Percentiles rank a stretch among this genome's conserved stretches.
phyloP scores from a whole-genome alignment of 2,113 vertebrate species.

The Sander lucioperca region DNA sequence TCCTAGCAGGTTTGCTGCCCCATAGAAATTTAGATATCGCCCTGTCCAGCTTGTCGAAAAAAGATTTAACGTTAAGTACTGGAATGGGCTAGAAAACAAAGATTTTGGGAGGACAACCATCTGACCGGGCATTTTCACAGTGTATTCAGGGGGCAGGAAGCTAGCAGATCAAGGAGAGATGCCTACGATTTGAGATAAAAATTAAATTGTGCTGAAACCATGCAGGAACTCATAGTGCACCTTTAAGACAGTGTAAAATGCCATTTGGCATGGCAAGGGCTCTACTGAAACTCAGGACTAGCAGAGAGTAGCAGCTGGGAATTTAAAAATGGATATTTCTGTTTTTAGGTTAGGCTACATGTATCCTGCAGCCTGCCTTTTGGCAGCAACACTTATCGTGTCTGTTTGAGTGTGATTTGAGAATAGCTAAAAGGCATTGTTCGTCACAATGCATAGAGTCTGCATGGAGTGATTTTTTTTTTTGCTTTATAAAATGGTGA shows the following conservation, averaged over 20 bases:
- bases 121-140: no score
- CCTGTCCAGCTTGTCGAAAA: no score
- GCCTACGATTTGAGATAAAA: no score
- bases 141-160: no score
- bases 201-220: no score
- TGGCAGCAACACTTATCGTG: conserved; percentile 25
- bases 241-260: conserved; percentile 19
- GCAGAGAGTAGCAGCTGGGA: not conserved
- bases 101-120: no score
- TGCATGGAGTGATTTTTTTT: not conserved
- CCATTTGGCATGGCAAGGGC: conserved; percentile 1
- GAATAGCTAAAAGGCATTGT: conserved; percentile 36
- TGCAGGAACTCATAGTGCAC: no score
- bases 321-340: conserved; percentile 42
- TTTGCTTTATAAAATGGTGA: not conserved
- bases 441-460: not conserved
- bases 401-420: conserved; percentile 51
- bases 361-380: conserved; percentile 43
- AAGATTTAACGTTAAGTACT: no score
- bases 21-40: no score
- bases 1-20: no score
- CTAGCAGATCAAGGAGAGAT: no score
- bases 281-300: conserved; percentile 24
- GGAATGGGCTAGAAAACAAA: no score
- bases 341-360: conserved; percentile 42